Conservation (phyloP, 1,140 invertebrate genomes). For the Drosophila pallidifrons region DNA sequence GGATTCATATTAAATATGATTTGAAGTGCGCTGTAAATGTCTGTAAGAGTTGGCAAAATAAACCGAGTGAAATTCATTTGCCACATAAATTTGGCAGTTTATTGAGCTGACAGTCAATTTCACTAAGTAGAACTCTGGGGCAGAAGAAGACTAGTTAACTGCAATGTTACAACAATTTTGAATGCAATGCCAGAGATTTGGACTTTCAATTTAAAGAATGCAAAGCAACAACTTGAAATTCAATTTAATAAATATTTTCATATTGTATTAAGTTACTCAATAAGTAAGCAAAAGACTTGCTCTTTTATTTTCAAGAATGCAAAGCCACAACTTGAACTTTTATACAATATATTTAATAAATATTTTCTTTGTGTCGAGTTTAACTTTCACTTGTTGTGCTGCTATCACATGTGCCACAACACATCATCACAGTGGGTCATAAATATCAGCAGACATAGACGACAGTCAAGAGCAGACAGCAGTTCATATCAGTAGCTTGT, state of each 20-base stretch:
- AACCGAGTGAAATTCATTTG: too few relatives aligned
- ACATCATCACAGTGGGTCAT: conserved; percentile 22
- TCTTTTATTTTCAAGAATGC: too few relatives aligned
- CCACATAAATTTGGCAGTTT: too few relatives aligned
- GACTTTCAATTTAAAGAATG: too few relatives aligned
- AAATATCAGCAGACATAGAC: conserved; percentile 36
- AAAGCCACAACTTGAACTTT: neutral
- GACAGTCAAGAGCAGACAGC: conserved; percentile 4
- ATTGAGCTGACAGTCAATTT: too few relatives aligned
- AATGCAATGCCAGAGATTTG: neutral
- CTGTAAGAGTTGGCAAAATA: too few relatives aligned
- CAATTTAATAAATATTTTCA: neutral
- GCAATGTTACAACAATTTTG: neutral
- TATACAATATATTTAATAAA: neutral
- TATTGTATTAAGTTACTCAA: neutral
- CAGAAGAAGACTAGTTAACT: neutral
- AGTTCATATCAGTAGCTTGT: conserved; percentile 38
- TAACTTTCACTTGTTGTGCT: conserved; percentile 18
- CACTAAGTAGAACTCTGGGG: neutral
- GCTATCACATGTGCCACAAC: conserved; percentile 9
- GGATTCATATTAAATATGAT: neutral
- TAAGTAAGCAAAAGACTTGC: neutral
- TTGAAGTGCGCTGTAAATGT: neutral
- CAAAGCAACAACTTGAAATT: neutral
- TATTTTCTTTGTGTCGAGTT: neutral